Evolutionary conservation across 2,113 vertebrate species (phyloP), one percentile per base, ranked within the genome.

Genomic region (Plecturocebus donacophilus): DNA sequence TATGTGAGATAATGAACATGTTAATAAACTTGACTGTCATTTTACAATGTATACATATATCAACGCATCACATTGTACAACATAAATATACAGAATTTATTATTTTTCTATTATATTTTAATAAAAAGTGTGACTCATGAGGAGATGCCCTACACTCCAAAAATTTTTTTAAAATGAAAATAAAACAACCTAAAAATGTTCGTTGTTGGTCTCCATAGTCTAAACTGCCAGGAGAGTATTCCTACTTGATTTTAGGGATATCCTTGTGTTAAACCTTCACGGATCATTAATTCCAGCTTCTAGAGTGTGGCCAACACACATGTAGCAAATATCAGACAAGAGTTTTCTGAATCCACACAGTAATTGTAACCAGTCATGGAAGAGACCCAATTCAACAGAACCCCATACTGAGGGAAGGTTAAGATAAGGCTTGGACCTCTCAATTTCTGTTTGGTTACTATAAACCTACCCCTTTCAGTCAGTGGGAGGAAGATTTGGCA

Each of bases 171-270:
- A 98, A 98, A 98, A 98, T 98, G 95, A 99, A 98, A 98, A 98
- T 98, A 98, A 99, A 99, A 99, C 97, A 99, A 99, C 98, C 99
- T 99, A 99, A 98, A 99, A 99, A 98, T 98, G 98, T 98, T 99
- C 98, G 94, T 98, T 95, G 94, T 98, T 98, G 98, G 98, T 98
- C 98, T 99, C 99, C 98, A 98, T 99, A 99, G 99, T 98, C 98
- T 98, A 99, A 98, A 98, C 98, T 99, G 98, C 98, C 99, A 98
- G 97, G 97, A 98, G 97, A 98, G 98, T 96, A 98, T 96, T 98
- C 98, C 98, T 98, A 98, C 97, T 98, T 98, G 97, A 98, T 98
- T 98, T 98, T 56, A 95, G 93, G 93, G 91, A 68, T 61, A 58
- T 81, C 64, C 93, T 95, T 64, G 81, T 88, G 81, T 70, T 92